These are phyloP conservation scores for Gerosis bhagava DNA, from an alignment of 2,888 invertebrate species.

Conservation along the genomic window DNA sequence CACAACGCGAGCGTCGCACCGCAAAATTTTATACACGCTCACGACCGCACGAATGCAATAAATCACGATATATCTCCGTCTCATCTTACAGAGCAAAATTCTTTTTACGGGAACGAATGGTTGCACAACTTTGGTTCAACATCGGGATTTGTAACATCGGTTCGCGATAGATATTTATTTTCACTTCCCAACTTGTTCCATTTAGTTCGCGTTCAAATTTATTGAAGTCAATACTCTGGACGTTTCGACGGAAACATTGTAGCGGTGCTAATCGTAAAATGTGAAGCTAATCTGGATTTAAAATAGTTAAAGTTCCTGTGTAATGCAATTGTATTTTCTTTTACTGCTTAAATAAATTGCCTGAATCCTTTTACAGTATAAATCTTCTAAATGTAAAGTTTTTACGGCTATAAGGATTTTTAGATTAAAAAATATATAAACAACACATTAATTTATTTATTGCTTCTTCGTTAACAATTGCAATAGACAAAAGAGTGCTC, in stretches of 20 bases:
- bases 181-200: slow-evolving; percentile 25
- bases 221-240: slow-evolving; percentile 20
- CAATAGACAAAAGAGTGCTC: no score
- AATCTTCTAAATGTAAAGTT: no score
- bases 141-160: slow-evolving; percentile 23
- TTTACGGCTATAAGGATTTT: no score
- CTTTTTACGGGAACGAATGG: slow-evolving; percentile 20
- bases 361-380: no score
- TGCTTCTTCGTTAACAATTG: no score
- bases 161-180: slow-evolving; percentile 24
- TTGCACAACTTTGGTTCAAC: slow-evolving; percentile 19
- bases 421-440: no score
- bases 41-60: slow-evolving; percentile 21
- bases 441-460: no score
- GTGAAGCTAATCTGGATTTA: slow-evolving; percentile 4
- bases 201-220: slow-evolving; percentile 22
- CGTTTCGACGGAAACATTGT: slow-evolving; percentile 11
- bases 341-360: no score
- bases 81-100: slow-evolving; percentile 20
- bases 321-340: no score
- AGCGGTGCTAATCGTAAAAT: slow-evolving; percentile 13
- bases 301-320: slow-evolving; percentile 9
- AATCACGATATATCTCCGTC: slow-evolving; percentile 21
- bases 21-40: slow-evolving; percentile 23
- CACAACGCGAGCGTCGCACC: slow-evolving; percentile 11